phyloP scores from a whole-genome alignment of 2,797 vertebrate species.

The Peromyscus eremicus region DNA sequence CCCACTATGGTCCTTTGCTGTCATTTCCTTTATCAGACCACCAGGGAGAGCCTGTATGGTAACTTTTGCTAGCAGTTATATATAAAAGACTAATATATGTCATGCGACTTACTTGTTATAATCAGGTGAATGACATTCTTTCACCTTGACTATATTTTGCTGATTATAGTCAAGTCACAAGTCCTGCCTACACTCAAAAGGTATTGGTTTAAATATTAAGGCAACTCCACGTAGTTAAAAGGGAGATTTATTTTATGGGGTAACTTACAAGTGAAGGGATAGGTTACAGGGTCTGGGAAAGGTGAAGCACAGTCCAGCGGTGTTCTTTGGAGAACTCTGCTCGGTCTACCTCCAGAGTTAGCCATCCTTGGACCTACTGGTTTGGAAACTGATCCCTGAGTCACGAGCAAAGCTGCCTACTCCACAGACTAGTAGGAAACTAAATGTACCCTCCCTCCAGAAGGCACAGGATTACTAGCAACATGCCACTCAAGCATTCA shows the following conservation, averaged over 20 bases:
- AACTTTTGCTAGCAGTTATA: not conserved
- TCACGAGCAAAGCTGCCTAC: not conserved
- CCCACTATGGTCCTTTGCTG: not conserved
- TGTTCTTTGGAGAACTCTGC: no score
- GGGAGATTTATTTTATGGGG: no score
- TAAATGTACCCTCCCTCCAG: slow-evolving; percentile 17
- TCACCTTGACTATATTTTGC: not conserved
- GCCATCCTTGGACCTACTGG: not conserved
- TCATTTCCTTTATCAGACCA: not conserved
- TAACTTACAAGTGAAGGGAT: no score
- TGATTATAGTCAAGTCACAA: not conserved
- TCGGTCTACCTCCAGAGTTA: not conserved
- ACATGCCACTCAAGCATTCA: not conserved
- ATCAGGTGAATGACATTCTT: not conserved
- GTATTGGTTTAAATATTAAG: no score
- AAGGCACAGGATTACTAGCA: slow-evolving; percentile 10
- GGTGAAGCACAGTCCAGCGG: no score
- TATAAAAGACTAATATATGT: not conserved
- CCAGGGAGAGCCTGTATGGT: not conserved
- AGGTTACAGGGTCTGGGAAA: no score
- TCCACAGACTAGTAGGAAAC: not conserved
- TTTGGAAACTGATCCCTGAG: not conserved
- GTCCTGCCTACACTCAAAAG: not conserved
- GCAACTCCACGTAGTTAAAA: no score
- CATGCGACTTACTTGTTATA: not conserved